Conservation (phyloP, 2,888 invertebrate species). For the Yponomeuta sedellus region DNA sequence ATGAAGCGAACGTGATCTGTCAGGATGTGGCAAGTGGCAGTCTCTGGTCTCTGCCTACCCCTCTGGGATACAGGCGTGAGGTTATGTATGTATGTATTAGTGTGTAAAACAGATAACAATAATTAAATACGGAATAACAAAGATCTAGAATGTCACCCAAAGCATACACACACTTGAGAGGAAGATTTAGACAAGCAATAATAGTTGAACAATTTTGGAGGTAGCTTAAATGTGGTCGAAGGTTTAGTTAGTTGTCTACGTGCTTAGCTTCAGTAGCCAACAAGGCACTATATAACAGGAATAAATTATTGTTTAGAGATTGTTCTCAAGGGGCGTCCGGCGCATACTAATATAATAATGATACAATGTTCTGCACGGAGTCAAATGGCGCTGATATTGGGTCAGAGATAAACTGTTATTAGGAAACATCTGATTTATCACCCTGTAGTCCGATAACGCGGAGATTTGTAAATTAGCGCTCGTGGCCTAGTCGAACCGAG, state of each 20-base stretch:
- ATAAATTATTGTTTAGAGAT: conserved; percentile 3
- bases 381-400: conserved; percentile 25
- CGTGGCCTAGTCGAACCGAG: too few species aligned
- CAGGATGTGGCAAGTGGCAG: too few species aligned
- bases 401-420: conserved; percentile 35
- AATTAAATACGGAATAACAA: too few species aligned
- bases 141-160: too few species aligned
- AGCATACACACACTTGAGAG: too few species aligned
- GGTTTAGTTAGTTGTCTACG: not conserved
- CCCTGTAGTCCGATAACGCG: not conserved
- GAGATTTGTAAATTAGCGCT: not conserved
- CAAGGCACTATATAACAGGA: not conserved
- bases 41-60: too few species aligned
- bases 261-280: not conserved
- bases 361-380: conserved; percentile 16
- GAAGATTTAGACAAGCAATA: too few species aligned
- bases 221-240: not conserved
- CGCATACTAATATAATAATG: conserved; percentile 31
- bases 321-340: conserved; percentile 4
- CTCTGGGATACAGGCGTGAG: too few species aligned
- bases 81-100: too few species aligned
- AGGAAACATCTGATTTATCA: conserved; percentile 38
- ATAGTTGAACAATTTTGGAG: not conserved
- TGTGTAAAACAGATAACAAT: too few species aligned
- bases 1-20: too few species aligned